phyloP scores from a whole-genome alignment of 2,113 vertebrate species.

The Tetrax tetrax region DNA sequence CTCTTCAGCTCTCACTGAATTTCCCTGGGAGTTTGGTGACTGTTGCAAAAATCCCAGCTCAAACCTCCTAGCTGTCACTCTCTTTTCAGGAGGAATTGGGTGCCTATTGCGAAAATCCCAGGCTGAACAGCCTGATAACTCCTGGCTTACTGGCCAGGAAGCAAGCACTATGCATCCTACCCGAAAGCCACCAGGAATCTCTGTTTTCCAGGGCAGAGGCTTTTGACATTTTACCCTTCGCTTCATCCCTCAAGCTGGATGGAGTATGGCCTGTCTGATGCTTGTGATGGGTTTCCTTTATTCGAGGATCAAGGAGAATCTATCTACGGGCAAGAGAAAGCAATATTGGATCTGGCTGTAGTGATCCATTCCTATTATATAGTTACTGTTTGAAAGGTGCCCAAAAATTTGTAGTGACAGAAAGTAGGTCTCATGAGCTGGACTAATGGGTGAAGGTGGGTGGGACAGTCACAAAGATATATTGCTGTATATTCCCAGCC shows the following conservation, averaged over 20 bases:
- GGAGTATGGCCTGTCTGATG: not conserved
- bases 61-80: slow-evolving; percentile 27
- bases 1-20: slow-evolving; percentile 16
- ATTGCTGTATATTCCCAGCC: not conserved
- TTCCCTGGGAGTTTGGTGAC: slow-evolving; percentile 13
- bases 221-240: not conserved
- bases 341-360: not conserved
- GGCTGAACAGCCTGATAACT: slow-evolving; percentile 38
- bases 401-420: not conserved
- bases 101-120: not conserved
- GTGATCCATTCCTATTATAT: fast-evolving
- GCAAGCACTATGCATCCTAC: not conserved
- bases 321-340: not conserved
- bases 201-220: not conserved
- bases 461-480: not conserved
- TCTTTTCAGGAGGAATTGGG: slow-evolving; percentile 9
- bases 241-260: not conserved
- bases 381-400: not conserved
- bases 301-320: not conserved
- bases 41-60: slow-evolving; percentile 57
- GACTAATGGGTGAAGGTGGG: not conserved
- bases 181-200: not conserved
- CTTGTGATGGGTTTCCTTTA: not conserved
- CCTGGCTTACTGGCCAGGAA: not conserved
- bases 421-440: not conserved